Base-by-base conservation (phyloP, 2,797 vertebrate species). In the Numenius phaeopus region DNA sequence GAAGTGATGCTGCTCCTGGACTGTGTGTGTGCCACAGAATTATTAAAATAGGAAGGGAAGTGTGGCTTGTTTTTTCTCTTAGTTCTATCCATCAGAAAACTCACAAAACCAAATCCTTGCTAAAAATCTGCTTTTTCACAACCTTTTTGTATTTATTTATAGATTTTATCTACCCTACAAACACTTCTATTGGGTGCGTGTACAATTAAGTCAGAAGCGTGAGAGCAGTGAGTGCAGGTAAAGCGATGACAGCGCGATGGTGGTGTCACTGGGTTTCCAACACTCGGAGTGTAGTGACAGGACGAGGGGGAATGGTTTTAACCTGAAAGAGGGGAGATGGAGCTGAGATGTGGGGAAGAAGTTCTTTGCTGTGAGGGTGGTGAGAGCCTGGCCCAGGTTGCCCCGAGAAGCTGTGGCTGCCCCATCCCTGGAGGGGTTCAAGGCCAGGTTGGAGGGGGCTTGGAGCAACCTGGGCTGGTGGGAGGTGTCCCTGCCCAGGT, bases 161-260 rank as follows among this genome's bases (percentile, higher is more conserved):
- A 66, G 47, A 14, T n/a, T n/a, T 8, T 24, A 62, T 7, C n/a
- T 32, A 7, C 26, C 24, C n/a, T 14, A 47, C 22, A 37, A 37
- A 37, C 34, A 11, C 52, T 47, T 7, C 4, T 14, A 22, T 1
- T 4, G 29, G 22, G 55, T 4, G 15, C 0, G 2, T 2, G 15
- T 21, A 19, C 50, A 29, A 22, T 8, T 13, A 42, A 49, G 27
- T 7, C 61, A 13, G n/a, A 52, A 39, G 37, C 9, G 10, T 3
- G n/a, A 47, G 6, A 6, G 24, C 55, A 39, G n/a, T 2, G 10
- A 26, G 29, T 5, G 13, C 32, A 21, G 42, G 22, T 18, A 27
- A 19, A 50, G 78, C 37, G 10, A 9, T 5, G 57, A 15, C 22
- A 52, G 50, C 61, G 8, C 15, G 1, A 10, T 2, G 1, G 32